Conservation (phyloP, 1,140 invertebrate species). For the Samia ricini region DNA sequence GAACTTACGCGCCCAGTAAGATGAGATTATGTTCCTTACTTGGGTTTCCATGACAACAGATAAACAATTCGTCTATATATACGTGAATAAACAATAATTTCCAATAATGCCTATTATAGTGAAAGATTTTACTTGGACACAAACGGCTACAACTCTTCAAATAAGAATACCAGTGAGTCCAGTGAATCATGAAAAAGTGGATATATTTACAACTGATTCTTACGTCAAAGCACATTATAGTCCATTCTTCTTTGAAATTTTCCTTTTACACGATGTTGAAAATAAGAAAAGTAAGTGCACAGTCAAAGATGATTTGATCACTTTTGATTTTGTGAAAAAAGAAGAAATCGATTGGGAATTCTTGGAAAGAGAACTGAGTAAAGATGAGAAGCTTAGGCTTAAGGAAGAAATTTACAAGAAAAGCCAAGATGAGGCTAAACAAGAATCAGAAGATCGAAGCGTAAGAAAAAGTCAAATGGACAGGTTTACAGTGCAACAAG, state of each 20-base stretch:
- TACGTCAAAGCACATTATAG: constrained; percentile 83
- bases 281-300: constrained; percentile 79
- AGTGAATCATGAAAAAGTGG: constrained; percentile 76
- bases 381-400: constrained; percentile 76
- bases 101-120: constrained; percentile 84
- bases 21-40: not conserved
- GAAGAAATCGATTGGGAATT: constrained; percentile 77
- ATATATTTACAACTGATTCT: constrained; percentile 80
- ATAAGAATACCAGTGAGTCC: constrained; percentile 79
- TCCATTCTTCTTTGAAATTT: constrained; percentile 83
- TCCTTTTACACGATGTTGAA: constrained; percentile 79
- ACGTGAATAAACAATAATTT: not conserved
- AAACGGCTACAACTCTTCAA: constrained; percentile 78
- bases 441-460: constrained; percentile 71
- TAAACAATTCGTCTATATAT: not conserved
- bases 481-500: constrained; percentile 79
- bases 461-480: constrained; percentile 72
- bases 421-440: constrained; percentile 76
- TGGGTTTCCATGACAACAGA: not conserved
- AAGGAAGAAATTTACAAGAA: constrained; percentile 77
- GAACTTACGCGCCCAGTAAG: no score
- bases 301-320: constrained; percentile 75
- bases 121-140: constrained; percentile 84
- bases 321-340: constrained; percentile 81
- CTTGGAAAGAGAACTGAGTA: constrained; percentile 75